Percentiles rank a stretch among this genome's conserved stretches.
Evolutionary conservation across 53 echinoderm and acorn worm genomes (phyloP).

Genomic region (Crossaster papposus): DNA sequence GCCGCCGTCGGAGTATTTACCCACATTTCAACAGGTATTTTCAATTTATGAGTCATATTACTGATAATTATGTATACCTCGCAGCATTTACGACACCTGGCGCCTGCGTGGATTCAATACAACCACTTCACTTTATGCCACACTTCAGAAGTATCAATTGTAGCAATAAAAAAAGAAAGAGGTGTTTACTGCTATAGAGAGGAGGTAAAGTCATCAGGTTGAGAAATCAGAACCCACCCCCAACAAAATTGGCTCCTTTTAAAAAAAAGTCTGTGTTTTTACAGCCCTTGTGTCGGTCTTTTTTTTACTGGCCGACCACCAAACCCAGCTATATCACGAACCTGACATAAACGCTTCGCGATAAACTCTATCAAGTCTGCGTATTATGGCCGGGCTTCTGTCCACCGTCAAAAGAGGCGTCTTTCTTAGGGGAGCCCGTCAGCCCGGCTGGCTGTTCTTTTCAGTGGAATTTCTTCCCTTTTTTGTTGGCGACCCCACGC

Average conservation of each 20-base stretch:
- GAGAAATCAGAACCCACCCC: not conserved
- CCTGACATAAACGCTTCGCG: conserved; percentile 29
- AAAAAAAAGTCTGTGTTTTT: too few species aligned
- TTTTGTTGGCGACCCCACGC: not conserved
- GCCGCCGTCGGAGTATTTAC: not conserved
- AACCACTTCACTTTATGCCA: not conserved
- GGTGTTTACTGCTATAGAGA: not conserved
- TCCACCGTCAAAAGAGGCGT: conserved; percentile 9
- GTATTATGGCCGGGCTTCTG: not conserved
- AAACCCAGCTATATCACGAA: not conserved
- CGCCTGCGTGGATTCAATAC: not conserved
- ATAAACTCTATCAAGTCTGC: conserved; percentile 38
- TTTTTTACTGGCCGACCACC: not conserved
- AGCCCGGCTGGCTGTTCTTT: not conserved
- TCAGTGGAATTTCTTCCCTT: not conserved
- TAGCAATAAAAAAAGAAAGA: conserved; percentile 1
- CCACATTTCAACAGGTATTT: conserved; percentile 18
- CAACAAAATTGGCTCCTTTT: not conserved
- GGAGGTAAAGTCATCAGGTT: not conserved
- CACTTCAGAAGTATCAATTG: not conserved
- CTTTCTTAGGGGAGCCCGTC: not conserved
- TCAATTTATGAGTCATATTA: conserved; percentile 11
- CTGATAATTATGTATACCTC: conserved; percentile 24
- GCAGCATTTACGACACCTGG: conserved; percentile 12
- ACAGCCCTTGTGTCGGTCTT: not conserved